These are phyloP conservation scores for Synaphobranchus kaupii DNA, from an alignment of 2,797 vertebrate species.

Conservation along the genomic window DNA sequence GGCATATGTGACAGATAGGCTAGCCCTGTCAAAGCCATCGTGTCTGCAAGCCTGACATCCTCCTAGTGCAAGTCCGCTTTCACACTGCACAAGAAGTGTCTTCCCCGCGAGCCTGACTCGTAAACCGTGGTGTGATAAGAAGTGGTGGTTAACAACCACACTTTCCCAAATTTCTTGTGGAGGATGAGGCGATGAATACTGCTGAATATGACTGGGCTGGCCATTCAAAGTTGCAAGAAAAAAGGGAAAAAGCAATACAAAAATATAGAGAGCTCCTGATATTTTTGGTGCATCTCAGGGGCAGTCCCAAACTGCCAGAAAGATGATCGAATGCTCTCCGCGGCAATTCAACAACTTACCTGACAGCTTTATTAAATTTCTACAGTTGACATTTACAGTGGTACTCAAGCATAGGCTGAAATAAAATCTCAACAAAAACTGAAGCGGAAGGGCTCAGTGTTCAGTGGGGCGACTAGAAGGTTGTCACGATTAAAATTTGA, in stretches of 20 bases:
- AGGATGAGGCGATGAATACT: neutral
- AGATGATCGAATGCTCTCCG: neutral
- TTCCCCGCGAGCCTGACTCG: neutral
- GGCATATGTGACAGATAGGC: neutral
- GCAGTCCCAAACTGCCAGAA: neutral
- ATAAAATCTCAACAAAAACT: neutral
- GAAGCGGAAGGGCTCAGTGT: neutral
- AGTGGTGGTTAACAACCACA: neutral
- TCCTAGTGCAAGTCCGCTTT: neutral
- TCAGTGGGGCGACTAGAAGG: neutral
- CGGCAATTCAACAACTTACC: neutral
- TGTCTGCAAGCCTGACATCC: neutral
- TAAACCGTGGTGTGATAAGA: neutral
- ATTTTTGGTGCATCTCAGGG: neutral
- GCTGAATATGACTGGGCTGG: neutral
- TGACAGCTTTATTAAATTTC: constrained; percentile 9
- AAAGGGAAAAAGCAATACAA: neutral
- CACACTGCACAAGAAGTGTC: neutral
- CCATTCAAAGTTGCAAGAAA: neutral
- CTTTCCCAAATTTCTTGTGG: neutral
- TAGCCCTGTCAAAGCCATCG: neutral
- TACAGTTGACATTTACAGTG: neutral
- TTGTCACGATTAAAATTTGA: too few species aligned
- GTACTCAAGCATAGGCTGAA: neutral
- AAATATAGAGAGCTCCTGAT: too few species aligned